phyloP scores from a whole-genome alignment of 2,113 vertebrate species.

The Ptilonorhynchus violaceus region DNA sequence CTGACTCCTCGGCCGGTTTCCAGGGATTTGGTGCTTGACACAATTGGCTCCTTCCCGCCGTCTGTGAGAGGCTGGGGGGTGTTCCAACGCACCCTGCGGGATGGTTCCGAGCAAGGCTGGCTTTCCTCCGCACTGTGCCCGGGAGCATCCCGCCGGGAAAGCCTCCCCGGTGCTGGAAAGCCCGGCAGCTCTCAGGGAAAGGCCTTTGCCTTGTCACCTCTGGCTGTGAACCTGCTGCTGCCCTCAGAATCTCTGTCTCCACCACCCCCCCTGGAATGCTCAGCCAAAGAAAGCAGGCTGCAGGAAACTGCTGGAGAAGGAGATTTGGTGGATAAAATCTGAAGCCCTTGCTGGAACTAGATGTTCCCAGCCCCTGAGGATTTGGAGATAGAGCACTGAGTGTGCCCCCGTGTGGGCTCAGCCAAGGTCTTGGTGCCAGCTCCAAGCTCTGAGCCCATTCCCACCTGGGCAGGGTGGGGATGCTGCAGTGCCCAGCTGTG shows the following conservation, averaged over 20 bases:
- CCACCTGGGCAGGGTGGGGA: background rate
- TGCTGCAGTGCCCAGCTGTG: background rate
- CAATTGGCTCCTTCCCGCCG: background rate
- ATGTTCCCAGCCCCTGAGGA: background rate
- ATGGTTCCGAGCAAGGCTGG: background rate
- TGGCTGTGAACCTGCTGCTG: background rate
- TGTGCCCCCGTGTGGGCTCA: accelerated
- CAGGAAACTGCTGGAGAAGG: background rate
- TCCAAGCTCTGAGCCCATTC: accelerated
- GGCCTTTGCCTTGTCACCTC: background rate
- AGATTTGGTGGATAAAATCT: background rate
- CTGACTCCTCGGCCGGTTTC: background rate
- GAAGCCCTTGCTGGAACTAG: background rate
- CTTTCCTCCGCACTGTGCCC: background rate
- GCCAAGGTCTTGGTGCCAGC: background rate
- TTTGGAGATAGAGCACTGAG: background rate
- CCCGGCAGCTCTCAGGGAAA: background rate
- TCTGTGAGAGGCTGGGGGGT: background rate
- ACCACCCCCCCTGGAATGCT: accelerated
- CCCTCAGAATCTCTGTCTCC: background rate
- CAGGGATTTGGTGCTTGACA: background rate
- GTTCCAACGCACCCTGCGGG: background rate
- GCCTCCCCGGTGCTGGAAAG: background rate
- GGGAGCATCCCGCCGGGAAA: background rate
- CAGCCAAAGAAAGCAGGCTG: background rate